phyloP scores from a whole-genome alignment of 2,797 vertebrate species.

The Uromys caudimaculatus region DNA sequence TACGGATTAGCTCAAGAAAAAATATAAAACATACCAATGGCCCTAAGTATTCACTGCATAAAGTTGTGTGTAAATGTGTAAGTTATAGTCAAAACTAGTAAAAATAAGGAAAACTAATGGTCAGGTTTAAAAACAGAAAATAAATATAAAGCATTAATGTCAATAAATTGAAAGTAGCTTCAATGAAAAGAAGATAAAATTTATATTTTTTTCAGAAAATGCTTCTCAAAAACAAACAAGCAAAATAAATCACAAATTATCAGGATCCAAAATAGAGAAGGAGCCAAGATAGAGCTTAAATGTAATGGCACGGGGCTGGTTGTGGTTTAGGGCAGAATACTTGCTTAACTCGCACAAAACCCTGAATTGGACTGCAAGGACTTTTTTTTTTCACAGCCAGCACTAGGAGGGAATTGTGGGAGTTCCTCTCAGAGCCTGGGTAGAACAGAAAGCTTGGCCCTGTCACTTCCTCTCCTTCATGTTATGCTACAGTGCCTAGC shows the following conservation, averaged over 20 bases:
- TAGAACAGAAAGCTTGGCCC: neutral
- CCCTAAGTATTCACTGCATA: neutral
- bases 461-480: neutral
- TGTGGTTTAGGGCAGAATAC: neutral
- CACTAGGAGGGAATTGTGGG: neutral
- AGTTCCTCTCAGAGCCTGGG: neutral
- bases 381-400: neutral
- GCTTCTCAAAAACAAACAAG: neutral
- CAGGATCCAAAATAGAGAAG: neutral
- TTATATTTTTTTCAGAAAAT: slow-evolving; percentile 31
- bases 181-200: neutral
- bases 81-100: neutral
- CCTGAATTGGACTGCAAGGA: neutral
- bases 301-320: neutral
- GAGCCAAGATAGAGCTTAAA: neutral
- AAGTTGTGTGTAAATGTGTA: neutral
- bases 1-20: neutral
- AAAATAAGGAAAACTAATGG: neutral
- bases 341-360: neutral
- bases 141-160: neutral
- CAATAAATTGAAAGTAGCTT: slow-evolving; percentile 5
- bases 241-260: neutral
- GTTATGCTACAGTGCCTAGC: neutral
- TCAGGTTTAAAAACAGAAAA: neutral
- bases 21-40: neutral